Evolutionary conservation across 2,888 invertebrate genomes (phyloP), one percentile per base, ranked within the genome.

Genomic region (Cactoblastis cactorum): DNA sequence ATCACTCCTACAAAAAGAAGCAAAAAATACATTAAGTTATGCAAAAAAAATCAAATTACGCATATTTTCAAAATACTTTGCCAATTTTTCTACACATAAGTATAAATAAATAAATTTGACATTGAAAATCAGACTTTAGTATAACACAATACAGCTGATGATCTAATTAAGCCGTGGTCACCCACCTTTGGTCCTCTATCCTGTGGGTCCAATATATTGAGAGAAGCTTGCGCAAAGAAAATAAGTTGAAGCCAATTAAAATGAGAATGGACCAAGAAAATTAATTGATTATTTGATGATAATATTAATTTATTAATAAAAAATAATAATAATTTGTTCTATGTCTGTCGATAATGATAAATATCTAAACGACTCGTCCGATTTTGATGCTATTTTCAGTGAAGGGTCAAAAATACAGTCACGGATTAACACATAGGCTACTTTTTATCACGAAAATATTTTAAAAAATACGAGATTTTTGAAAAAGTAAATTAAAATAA

Each of bases 221-320:
- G 72, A 75, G 88, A 88, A 88, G 89, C 89, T 88, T 89, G 89
- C 88, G 87, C 89, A 89, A 88, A 89, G 81, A 84, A 87, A 88
- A 80, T 75, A 62, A 71, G 80, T 79, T 84, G 77, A 87, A 86
- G 89, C 89, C 86, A 82, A 85, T 88, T 88, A 87, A 85, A 83
- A 84, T 77, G 82, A 82, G 81, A 75, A 77, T 63, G 70, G 41
- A 75, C 67, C 64, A 55, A 9, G 51, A 53, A 55, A 50, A n/a
- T 50, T 56, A 38, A 32, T 33, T 34, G 43, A 47, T 45, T 12
- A 49, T 6, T 37, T 41, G 3, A 17, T n/a, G n/a, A n/a, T n/a
- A 33, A 38, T 22, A 53, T 15, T 33, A 33, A 2, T n/a, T 3
- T 2, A n/a, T 1, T 3, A 6, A 14, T 35, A 35, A 35, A 14